Evolutionary conservation across 2,113 vertebrate species (phyloP), one percentile per base, ranked within the genome.

Genomic region (Riparia riparia): DNA sequence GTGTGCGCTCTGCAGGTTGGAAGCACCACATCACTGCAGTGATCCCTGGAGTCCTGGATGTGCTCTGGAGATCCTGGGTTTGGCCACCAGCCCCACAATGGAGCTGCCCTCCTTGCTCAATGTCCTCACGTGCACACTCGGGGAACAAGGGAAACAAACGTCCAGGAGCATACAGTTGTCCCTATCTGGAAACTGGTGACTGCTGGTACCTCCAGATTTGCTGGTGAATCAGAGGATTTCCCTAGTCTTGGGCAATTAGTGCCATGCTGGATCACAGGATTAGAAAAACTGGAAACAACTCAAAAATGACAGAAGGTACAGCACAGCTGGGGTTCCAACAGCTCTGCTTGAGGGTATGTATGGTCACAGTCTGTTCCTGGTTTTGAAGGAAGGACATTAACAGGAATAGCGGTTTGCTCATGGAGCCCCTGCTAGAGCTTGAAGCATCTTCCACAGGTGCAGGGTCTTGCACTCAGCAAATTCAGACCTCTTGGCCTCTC

Each of bases 111-210:
- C 47, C 61, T 53, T 34, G 31, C 51, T 69, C 57, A 24, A 1
- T 6, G 22, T 28, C n/a, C 53, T 68, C 44, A 15, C 0, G 0
- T 8, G 19, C 39, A 42, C 20, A 16, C 8, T 1, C 44, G 45
- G 32, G 37, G 32, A 76, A 64, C 2, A 17, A 6, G 41, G 32
- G 22, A 47, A 54, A 54, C 22, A 14, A 41, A 64, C 6, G 14
- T 29, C 32, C 49, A 19, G 44, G n/a, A 70, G 24, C 17, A 4
- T 6, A 7, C 11, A 21, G 26, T 13, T 44, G 37, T 86, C 8
- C 1, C 50, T 56, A 0, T 29, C 22, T 56, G 56, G 37, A 58
- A 76, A 53, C 14, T 4, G 3, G 63, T 44, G 28, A 32, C 66
- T 41, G 26, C 68, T 14, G 25, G 24, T 9, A 53, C 28, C 68